Evolutionary conservation across 2,888 invertebrate genomes (phyloP).

Genomic region (Acanthococcus lagerstroemiae): DNA sequence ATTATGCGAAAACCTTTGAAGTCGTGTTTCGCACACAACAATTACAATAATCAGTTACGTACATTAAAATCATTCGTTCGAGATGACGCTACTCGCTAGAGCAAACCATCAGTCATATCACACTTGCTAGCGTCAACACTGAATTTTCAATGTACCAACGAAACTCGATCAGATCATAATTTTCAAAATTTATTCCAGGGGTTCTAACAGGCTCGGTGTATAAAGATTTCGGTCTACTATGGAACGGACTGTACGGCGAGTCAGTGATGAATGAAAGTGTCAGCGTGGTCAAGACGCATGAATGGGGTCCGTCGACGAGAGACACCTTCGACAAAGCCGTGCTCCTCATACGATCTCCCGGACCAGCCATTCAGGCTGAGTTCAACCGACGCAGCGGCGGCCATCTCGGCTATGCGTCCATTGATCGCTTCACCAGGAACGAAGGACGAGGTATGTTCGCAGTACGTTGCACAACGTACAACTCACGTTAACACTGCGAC

Average conservation of each 20-base stretch:
- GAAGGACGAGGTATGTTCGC: conserved; percentile 44
- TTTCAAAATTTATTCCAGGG: conserved; percentile 45
- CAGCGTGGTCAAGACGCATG: conserved; percentile 68
- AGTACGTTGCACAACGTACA: neutral
- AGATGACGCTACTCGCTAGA: too few relatives aligned
- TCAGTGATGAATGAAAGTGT: conserved; percentile 65
- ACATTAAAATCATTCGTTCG: too few relatives aligned
- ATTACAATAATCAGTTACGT: too few relatives aligned
- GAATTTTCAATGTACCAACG: too few relatives aligned
- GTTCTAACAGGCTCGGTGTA: conserved; percentile 69
- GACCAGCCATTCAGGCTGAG: conserved; percentile 64
- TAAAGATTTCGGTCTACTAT: conserved; percentile 65
- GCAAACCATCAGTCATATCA: too few relatives aligned
- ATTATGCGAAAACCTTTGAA: too few relatives aligned
- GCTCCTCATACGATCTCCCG: conserved; percentile 59
- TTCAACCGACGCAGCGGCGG: conserved; percentile 71
- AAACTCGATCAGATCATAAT: too few relatives aligned
- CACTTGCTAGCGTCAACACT: too few relatives aligned
- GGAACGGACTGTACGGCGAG: conserved; percentile 72
- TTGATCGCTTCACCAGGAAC: conserved; percentile 52
- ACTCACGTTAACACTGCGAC: too few relatives aligned
- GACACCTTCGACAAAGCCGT: conserved; percentile 56
- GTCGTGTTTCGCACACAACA: too few relatives aligned
- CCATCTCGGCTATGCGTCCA: conserved; percentile 66
- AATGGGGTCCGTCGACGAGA: conserved; percentile 53